Base-by-base conservation (phyloP, 2,797 vertebrate species). In the Gymnopithys bicolor region DNA sequence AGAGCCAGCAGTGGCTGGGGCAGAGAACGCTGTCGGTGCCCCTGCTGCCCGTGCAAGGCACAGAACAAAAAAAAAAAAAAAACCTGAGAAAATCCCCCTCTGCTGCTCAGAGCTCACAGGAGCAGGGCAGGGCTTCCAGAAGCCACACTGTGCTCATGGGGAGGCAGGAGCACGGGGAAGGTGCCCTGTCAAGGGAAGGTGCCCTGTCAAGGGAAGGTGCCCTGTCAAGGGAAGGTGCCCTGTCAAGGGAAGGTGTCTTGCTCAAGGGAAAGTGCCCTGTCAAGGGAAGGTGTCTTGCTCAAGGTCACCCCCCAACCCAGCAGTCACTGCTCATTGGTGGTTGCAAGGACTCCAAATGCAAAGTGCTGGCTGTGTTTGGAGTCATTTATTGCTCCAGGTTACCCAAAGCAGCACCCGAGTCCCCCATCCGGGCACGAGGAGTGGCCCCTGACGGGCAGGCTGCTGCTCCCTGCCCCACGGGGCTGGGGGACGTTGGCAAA, bases 11-110 rank as follows among this genome's bases (percentile, higher is more conserved):
- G 9, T 13, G 37, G 4, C 8, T 3, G 16, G 13, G 17, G 41
- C 41, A 11, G 1, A 55, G 49, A 62, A 7, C 0, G 0, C 15
- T 23, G 21, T 4, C 2, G 0, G 13, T 13, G 8, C 24, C 8
- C 21, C 49, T 28, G 49, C 49, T 17, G 49, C 49, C 5, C 0
- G 1, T 12, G 33, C 62, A 80, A 52, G 81, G 45, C 9, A 28
- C 10, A 12, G 13, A 71, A 68, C 4, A 7, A 37, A 11, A 60
- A 63, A 89, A 37, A 21, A 0, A 5, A 12, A 89, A 37, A 21
- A 0, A 5, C 12, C 39, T 1, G 5, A 28, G 27, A n/a, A 73
- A 60, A 62, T 46, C 17, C 22, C 24, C 7, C 15, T 41, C 35
- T 68, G 39, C 9, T 37, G 18, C 28, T 35, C 21, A 7, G 30